Evolutionary conservation across 1,140 invertebrate genomes (phyloP).

Genomic region (Drosophila auraria): DNA sequence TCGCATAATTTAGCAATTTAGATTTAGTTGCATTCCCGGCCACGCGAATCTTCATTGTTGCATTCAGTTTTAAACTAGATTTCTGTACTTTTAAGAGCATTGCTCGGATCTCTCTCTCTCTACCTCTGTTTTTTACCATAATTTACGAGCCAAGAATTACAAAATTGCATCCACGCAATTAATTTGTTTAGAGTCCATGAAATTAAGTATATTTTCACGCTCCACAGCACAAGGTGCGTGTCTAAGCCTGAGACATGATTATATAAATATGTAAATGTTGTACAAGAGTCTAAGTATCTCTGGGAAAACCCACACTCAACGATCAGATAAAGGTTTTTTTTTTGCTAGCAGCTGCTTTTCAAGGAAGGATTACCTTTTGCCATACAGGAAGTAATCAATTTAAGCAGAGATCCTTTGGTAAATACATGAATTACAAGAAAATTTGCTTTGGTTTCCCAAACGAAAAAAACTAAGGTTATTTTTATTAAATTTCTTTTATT

Average conservation of each 20-base stretch:
- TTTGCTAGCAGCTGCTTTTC: constrained; percentile 1
- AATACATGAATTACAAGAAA: not conserved
- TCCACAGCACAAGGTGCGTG: constrained; percentile 36
- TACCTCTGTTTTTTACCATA: constrained; percentile 24
- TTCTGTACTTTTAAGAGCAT: constrained; percentile 28
- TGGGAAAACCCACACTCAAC: constrained; percentile 18
- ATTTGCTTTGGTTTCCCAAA: too few species aligned
- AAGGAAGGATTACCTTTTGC: constrained; percentile 11
- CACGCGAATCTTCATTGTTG: constrained; percentile 15
- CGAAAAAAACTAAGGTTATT: not conserved
- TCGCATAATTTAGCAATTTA: constrained; percentile 75
- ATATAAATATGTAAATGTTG: constrained; percentile 40
- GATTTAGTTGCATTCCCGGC: constrained; percentile 42
- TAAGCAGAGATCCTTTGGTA: not conserved
- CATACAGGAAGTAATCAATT: constrained; percentile 31
- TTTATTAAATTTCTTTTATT: not conserved
- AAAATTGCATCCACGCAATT: constrained; percentile 53
- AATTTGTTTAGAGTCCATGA: constrained; percentile 65
- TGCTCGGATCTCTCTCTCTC: constrained; percentile 23
- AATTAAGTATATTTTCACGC: constrained; percentile 47
- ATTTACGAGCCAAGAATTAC: constrained; percentile 48
- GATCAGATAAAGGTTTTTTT: not conserved
- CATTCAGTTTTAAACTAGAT: constrained; percentile 8
- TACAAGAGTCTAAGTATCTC: constrained; percentile 8
- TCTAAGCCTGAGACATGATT: constrained; percentile 30